Evolutionary conservation across 2,113 vertebrate species (phyloP).

Genomic region (Xiphophorus couchianus): DNA sequence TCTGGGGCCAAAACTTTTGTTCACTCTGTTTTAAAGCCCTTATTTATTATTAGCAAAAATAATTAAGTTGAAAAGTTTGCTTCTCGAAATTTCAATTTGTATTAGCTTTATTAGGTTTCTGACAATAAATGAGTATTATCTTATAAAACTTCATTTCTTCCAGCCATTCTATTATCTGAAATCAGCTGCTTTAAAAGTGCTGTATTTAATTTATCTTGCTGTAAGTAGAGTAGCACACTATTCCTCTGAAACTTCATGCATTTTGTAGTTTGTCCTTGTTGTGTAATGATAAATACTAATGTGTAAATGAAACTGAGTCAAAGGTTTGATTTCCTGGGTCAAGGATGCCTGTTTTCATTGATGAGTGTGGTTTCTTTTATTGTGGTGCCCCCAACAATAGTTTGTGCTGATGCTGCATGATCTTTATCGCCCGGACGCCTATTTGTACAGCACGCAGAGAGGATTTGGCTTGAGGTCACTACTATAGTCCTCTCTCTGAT

Average conservation of each 20-base stretch:
- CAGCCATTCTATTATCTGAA: slow-evolving; percentile 48
- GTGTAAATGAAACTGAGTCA: slow-evolving; percentile 43
- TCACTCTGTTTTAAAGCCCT: slow-evolving; percentile 5
- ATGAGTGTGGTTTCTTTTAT: slow-evolving; percentile 75
- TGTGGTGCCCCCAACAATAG: slow-evolving; percentile 77
- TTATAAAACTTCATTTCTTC: slow-evolving; percentile 29
- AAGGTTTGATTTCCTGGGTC: slow-evolving; percentile 58
- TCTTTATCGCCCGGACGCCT: slow-evolving; percentile 76
- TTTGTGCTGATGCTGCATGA: slow-evolving; percentile 79
- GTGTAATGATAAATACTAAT: slow-evolving; percentile 3
- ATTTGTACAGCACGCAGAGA: slow-evolving; percentile 75
- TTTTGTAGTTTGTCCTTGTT: slow-evolving; percentile 37
- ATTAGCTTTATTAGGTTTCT: slow-evolving; percentile 13
- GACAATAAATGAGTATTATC: slow-evolving; percentile 21
- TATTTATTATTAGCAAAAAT: slow-evolving; percentile 17
- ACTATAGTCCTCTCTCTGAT: slow-evolving; percentile 66
- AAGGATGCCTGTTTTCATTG: slow-evolving; percentile 80
- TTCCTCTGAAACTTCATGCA: slow-evolving; percentile 52
- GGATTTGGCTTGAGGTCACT: slow-evolving; percentile 76
- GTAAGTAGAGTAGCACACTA: slow-evolving; percentile 43
- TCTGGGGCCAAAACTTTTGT: slow-evolving; percentile 3
- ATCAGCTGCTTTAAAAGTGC: slow-evolving; percentile 51
- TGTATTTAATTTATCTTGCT: slow-evolving; percentile 59
- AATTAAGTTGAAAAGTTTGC: slow-evolving; percentile 15
- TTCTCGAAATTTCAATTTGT: not conserved